Evolutionary conservation across 2,888 invertebrate species (phyloP).

Genomic region (Aphidius colemani): DNA sequence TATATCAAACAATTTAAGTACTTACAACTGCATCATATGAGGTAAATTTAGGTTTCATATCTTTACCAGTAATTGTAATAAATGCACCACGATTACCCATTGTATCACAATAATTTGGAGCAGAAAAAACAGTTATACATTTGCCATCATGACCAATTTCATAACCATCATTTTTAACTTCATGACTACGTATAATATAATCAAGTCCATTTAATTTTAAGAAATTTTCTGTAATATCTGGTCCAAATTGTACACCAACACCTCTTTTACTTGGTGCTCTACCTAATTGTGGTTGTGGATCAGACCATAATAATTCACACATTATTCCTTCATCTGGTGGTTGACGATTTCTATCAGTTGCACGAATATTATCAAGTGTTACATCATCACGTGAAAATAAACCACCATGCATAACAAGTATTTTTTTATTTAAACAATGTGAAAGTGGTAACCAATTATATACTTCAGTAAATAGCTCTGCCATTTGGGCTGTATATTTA

Average conservation of each 20-base stretch:
- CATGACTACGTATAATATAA: conserved; percentile 95
- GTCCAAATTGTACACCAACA: conserved; percentile 98
- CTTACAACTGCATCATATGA: conserved; percentile 95
- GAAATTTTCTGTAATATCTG: conserved; percentile 91
- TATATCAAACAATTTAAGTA: conserved; percentile 36
- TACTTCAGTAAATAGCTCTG: conserved; percentile 96
- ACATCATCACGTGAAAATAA: conserved; percentile 92
- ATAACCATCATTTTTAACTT: conserved; percentile 96
- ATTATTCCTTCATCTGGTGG: conserved; percentile 96
- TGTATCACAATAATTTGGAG: conserved; percentile 99
- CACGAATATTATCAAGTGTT: conserved; percentile 88
- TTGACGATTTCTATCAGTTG: conserved; percentile 90
- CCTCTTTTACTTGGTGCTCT: conserved; percentile 94
- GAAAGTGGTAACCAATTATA: conserved; percentile 97
- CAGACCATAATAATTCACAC: conserved; percentile 99
- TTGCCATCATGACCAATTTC: conserved; percentile 93
- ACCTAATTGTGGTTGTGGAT: conserved; percentile 90
- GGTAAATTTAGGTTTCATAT: conserved; percentile 87
- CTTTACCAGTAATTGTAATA: conserved; percentile 90
- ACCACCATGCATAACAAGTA: conserved; percentile 96
- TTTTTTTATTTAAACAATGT: conserved; percentile 88
- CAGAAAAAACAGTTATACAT: conserved; percentile 98
- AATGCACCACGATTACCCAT: conserved; percentile 99
- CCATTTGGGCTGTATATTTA: conserved; percentile 95
- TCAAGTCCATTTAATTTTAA: conserved; percentile 83